Evolutionary conservation across 1,140 invertebrate species (phyloP).

Genomic region (Orchestia grillus): DNA sequence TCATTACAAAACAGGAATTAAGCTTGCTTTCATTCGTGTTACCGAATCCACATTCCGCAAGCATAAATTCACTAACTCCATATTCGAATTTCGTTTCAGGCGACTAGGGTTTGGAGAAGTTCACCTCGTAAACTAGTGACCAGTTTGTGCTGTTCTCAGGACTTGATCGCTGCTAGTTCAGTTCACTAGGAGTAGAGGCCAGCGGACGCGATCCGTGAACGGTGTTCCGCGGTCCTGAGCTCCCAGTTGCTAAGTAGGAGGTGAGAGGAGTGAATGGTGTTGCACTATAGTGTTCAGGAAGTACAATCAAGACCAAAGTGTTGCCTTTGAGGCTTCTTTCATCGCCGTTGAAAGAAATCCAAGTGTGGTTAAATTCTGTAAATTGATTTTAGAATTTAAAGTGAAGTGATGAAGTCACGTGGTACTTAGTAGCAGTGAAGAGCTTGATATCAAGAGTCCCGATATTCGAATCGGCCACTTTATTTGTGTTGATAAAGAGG

Average conservation of each 20-base stretch:
- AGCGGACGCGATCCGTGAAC: background rate
- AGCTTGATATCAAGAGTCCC: background rate
- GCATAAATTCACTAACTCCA: background rate
- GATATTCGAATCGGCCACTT: background rate
- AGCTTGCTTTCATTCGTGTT: no score
- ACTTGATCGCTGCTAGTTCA: background rate
- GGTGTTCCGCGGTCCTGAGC: background rate
- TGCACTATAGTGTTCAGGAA: background rate
- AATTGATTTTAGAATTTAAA: background rate
- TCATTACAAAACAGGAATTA: no score
- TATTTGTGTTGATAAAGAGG: background rate
- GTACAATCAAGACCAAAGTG: background rate
- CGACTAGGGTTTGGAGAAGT: background rate
- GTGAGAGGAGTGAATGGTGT: background rate
- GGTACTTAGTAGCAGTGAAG: background rate
- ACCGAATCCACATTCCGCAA: no score
- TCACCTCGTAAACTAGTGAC: background rate
- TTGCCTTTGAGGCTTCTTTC: background rate
- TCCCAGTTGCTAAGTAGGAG: background rate
- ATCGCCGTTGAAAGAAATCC: background rate
- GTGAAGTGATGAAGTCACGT: background rate
- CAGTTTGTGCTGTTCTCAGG: background rate
- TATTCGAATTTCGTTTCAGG: background rate
- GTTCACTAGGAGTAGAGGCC: background rate
- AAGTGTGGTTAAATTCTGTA: background rate